Evolutionary conservation across 1,140 invertebrate species (phyloP).

Genomic region (Drosophila parvula): DNA sequence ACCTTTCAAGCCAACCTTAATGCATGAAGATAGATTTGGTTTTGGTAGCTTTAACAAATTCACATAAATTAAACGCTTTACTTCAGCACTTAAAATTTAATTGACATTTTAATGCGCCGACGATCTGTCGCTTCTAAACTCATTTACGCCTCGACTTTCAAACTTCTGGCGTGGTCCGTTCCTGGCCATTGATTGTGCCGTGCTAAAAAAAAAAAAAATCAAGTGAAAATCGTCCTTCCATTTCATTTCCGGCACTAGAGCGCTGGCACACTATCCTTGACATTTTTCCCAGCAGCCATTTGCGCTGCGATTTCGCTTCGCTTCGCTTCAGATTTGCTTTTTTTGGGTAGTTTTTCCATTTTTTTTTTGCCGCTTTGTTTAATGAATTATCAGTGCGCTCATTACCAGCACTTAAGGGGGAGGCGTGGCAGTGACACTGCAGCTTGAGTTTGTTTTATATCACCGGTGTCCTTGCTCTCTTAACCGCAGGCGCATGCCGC

Average conservation of each 20-base stretch:
- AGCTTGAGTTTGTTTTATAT: constrained; percentile 49
- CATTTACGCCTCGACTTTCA: constrained; percentile 6
- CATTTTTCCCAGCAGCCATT: constrained; percentile 62
- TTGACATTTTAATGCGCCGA: constrained; percentile 11
- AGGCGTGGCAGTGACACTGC: constrained; percentile 55
- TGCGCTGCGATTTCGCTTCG: constrained; percentile 34
- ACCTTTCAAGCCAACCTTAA: no score
- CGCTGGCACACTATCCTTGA: constrained; percentile 63
- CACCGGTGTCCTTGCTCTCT: constrained; percentile 47
- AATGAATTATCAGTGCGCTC: constrained; percentile 70
- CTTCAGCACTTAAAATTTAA: neutral
- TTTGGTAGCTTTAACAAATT: neutral
- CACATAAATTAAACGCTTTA: neutral
- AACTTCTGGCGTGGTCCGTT: neutral
- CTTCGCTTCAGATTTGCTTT: constrained; percentile 34
- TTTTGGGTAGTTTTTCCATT: neutral
- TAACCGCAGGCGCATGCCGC: constrained; percentile 47
- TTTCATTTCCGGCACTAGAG: constrained; percentile 45
- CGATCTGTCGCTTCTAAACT: neutral
- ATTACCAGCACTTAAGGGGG: constrained; percentile 56
- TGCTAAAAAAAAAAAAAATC: constrained; percentile 9
- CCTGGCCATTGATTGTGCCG: neutral
- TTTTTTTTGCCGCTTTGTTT: constrained; percentile 53
- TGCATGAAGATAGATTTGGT: neutral
- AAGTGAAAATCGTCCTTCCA: constrained; percentile 23